These are phyloP conservation scores for Ricordea florida DNA, from an alignment of 92 coral and sea anemone genomes.

Conservation along the genomic window DNA sequence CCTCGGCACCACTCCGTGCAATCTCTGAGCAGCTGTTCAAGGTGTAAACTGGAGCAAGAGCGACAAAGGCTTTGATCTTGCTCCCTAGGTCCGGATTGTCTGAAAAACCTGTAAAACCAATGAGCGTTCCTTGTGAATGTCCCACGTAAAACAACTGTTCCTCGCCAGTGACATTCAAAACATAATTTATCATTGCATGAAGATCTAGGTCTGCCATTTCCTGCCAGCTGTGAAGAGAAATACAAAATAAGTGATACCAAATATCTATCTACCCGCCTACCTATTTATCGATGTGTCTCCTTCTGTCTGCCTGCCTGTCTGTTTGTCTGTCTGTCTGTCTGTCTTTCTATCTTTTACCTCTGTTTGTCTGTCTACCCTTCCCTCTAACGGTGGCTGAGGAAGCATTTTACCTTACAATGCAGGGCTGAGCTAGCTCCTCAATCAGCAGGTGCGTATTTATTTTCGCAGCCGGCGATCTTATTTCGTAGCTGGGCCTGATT, in stretches of 20 bases:
- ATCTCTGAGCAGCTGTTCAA: slow-evolving; percentile 46
- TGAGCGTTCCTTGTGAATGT: slow-evolving; percentile 89
- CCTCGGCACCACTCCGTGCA: slow-evolving; percentile 35
- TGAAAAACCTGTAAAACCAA: slow-evolving; percentile 79
- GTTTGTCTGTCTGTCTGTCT: too few species aligned
- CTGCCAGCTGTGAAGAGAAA: slow-evolving; percentile 69
- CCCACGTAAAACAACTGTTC: slow-evolving; percentile 64
- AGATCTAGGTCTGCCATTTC: slow-evolving; percentile 79
- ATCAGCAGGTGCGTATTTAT: too few species aligned
- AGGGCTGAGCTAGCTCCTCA: too few species aligned
- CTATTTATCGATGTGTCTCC: too few species aligned
- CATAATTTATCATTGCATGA: slow-evolving; percentile 78
- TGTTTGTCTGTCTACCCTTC: too few species aligned
- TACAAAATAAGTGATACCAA: background rate
- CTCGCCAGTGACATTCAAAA: slow-evolving; percentile 45
- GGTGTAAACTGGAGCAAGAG: slow-evolving; percentile 82
- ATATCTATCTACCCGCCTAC: too few species aligned
- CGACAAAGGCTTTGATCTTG: slow-evolving; percentile 73
- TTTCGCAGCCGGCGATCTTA: too few species aligned
- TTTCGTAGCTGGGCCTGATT: too few species aligned
- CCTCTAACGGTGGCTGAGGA: too few species aligned
- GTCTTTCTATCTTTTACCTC: too few species aligned
- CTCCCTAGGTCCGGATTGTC: slow-evolving; percentile 66
- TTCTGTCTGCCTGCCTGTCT: too few species aligned
- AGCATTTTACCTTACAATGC: too few species aligned